Base-by-base conservation (phyloP, 2,113 vertebrate genomes). In the Ovis canadensis region DNA sequence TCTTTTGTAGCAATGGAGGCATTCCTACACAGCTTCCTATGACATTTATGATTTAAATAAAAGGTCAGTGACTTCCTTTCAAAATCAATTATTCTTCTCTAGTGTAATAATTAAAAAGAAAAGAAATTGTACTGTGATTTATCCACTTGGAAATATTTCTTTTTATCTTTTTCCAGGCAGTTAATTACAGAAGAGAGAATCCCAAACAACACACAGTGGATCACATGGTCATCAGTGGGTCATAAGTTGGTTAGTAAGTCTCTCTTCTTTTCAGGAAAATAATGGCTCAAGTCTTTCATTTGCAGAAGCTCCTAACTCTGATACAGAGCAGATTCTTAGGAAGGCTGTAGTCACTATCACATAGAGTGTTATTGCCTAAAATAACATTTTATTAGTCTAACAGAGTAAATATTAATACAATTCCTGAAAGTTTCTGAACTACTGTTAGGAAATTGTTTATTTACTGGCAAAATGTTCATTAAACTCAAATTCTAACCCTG, bases 11-110 rank as follows among this genome's bases (percentile, higher is more conserved):
- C 95, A 98, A 95, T 99, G 99, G 99, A 99, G 99, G 16, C 98
- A 99, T 97, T 99, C 99, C 55, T 99, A 98, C 92, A 99, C 97
- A 50, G 99, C 99, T 96, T 99, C 99, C 0, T 99, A 99, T 88
- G 78, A 98, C 89, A 98, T 99, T 96, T 99, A 99, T 98, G 33
- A 99, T 96, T 95, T 99, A 96, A 96, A 0, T 40, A 98, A 3
- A 94, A 98, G 99, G 99, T 99, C 92, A 98, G 99, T 98, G 95
- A 91, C 85, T 97, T 48, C 94, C 50, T 96, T 91, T 67, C 74
- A 78, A 82, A 36, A 29, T 1, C 80, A 27, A 48, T 3, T 1
- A 45, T 31, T 3, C 85, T 98, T 90, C 96, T 54, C 33, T 57
- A 50, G 31, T 95, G 1, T 87, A 92, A 96, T 98, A 84, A 81